A percentile compares a stretch with the other conserved stretches of the same genome.
Conservation (phyloP, 2,113 vertebrate genomes). For the Phaethornis superciliosus region DNA sequence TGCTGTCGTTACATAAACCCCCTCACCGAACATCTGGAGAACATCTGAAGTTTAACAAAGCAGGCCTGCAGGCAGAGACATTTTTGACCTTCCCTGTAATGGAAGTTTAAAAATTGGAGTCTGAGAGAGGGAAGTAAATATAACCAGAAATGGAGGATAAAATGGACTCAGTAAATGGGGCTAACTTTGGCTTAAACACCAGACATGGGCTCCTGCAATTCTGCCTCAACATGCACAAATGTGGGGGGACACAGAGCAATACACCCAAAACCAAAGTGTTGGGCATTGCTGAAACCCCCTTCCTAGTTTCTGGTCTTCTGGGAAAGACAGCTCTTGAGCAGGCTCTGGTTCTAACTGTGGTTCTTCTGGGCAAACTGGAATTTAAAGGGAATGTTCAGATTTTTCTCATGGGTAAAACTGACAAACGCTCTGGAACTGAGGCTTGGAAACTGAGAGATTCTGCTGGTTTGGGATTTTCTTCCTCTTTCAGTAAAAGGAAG, state of each 20-base stretch:
- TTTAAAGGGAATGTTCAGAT: neutral
- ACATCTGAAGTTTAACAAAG: conserved; percentile 54
- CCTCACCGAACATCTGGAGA: conserved; percentile 41
- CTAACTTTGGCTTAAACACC: neutral
- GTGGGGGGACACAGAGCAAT: neutral
- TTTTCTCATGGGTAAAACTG: neutral
- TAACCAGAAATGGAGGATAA: neutral
- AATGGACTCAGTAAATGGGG: rapidly evolving
- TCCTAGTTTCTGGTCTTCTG: neutral
- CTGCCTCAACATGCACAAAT: neutral
- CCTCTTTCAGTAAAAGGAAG: neutral
- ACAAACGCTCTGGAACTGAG: neutral
- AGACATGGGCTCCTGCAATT: rapidly evolving
- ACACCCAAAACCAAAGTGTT: rapidly evolving
- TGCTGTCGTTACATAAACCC: conserved; percentile 39
- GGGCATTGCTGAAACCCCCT: neutral
- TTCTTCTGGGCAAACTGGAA: neutral
- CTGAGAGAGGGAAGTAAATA: neutral
- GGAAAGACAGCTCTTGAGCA: neutral
- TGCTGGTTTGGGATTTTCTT: neutral
- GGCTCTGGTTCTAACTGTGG: neutral
- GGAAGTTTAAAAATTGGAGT: neutral
- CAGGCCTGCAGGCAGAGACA: conserved; percentile 23
- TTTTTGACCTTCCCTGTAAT: conserved; percentile 46
- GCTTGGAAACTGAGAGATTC: neutral